A percentile compares a stretch with the other conserved stretches of the same genome.
Evolutionary conservation across 2,113 vertebrate genomes (phyloP).

Genomic region (Syngnathus scovelli): DNA sequence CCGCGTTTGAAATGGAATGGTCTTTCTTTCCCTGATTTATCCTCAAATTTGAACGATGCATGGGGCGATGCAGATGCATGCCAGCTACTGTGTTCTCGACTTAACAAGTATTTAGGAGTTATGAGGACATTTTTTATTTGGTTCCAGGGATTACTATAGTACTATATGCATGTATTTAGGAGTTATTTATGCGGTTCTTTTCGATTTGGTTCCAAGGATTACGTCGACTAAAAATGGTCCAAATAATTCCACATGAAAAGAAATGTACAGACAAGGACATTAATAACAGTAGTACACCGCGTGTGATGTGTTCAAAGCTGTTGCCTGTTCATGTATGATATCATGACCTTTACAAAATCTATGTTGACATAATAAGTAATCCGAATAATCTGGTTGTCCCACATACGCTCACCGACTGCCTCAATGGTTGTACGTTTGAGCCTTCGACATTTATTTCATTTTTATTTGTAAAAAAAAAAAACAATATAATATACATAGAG

Average conservation of each 20-base stretch:
- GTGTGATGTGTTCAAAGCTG: not conserved
- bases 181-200: too few species aligned
- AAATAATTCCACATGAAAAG: not conserved
- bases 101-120: not conserved
- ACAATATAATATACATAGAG: too few species aligned
- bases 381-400: too few species aligned
- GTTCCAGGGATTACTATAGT: not conserved
- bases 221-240: not conserved
- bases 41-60: not conserved
- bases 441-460: too few species aligned
- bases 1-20: not conserved
- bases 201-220: not conserved
- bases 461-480: too few species aligned
- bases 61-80: not conserved
- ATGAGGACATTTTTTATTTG: not conserved
- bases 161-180: too few species aligned
- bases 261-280: not conserved
- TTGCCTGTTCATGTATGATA: not conserved
- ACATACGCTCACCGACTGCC: too few species aligned
- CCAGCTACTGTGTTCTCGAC: not conserved
- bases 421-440: too few species aligned
- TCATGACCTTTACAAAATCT: not conserved
- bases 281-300: not conserved
- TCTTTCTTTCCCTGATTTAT: not conserved
- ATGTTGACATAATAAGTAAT: too few species aligned